Conservation (phyloP, 2,888 invertebrate species). For the Villa cingulata region DNA sequence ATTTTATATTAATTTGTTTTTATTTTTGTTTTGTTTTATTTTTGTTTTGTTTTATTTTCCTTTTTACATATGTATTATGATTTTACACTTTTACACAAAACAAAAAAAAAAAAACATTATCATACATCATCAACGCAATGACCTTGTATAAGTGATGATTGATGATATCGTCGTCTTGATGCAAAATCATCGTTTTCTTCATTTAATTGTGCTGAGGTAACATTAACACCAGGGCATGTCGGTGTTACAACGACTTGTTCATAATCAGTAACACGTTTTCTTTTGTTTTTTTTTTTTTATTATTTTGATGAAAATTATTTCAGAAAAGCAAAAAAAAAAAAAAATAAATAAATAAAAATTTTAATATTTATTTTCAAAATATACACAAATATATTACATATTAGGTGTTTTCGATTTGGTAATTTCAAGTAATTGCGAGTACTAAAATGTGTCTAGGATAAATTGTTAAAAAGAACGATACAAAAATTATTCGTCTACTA, state of each 20-base stretch:
- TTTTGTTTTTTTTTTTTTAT: conserved; percentile 26
- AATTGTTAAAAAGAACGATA: background rate
- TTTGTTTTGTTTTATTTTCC: too few species aligned
- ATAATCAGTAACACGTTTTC: conserved; percentile 64
- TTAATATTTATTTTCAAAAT: too few species aligned
- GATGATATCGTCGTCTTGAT: conserved; percentile 82
- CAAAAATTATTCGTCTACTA: too few species aligned
- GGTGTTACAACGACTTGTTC: conserved; percentile 80
- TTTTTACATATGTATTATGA: too few species aligned
- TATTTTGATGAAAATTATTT: too few species aligned
- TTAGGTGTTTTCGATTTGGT: too few species aligned
- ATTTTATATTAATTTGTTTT: too few species aligned
- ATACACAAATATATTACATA: too few species aligned
- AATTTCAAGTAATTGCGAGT: too few species aligned
- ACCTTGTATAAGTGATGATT: conserved; percentile 63
- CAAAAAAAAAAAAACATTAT: background rate
- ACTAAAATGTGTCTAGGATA: too few species aligned
- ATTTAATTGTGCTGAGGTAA: conserved; percentile 76
- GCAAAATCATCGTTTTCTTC: conserved; percentile 94
- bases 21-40: too few species aligned
- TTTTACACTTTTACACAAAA: too few species aligned
- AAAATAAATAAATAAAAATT: conserved; percentile 2
- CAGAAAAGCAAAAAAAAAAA: background rate
- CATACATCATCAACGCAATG: conserved; percentile 10
- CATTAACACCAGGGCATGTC: conserved; percentile 61